These are phyloP conservation scores for Tangara arthus DNA, from an alignment of 2,797 vertebrate species.

Conservation along the genomic window DNA sequence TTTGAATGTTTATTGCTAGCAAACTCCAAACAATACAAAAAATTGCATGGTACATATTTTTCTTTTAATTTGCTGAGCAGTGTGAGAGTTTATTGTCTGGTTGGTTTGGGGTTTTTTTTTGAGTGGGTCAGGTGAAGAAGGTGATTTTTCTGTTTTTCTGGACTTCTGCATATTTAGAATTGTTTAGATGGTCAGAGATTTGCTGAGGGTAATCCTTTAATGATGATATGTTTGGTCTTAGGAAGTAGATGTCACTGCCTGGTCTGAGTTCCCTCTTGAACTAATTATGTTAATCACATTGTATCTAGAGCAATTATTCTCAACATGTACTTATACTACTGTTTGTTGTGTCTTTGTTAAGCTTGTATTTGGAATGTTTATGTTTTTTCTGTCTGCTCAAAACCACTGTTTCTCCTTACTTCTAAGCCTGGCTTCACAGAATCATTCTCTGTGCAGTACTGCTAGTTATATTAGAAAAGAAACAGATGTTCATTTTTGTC, in stretches of 20 bases:
- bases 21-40: background rate
- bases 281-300: constrained; percentile 25
- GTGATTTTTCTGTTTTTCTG: background rate
- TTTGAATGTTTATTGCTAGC: background rate
- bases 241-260: background rate
- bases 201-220: background rate
- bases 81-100: background rate
- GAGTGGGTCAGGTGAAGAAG: background rate
- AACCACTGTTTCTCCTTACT: background rate
- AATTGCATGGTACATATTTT: background rate
- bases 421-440: background rate
- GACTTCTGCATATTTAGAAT: background rate
- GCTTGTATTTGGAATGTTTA: background rate
- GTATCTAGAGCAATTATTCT: constrained; percentile 1
- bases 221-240: background rate
- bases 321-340: background rate
- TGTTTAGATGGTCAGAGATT: background rate
- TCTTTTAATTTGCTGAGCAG: background rate
- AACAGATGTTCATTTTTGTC: background rate
- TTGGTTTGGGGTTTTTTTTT: rapidly evolving
- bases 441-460: background rate
- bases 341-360: background rate
- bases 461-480: background rate
- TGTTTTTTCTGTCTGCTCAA: background rate
- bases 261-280: background rate